These are phyloP conservation scores for Sphaerophoria taeniata DNA, from an alignment of 2,888 invertebrate genomes.

Conservation along the genomic window DNA sequence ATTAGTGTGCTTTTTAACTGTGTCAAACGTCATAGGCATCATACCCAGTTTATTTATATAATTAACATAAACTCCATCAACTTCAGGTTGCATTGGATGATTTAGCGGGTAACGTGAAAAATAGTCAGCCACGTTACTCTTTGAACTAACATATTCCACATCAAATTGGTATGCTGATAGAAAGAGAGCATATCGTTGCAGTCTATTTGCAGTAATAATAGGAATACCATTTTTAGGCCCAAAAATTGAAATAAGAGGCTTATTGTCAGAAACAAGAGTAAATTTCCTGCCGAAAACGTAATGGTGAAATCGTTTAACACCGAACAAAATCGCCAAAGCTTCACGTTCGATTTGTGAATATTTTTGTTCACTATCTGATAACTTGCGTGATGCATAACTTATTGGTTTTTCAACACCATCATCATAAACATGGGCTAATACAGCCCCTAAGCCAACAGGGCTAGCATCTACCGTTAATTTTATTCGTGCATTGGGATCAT, in stretches of 20 bases:
- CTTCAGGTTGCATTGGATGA: neutral
- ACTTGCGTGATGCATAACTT: no score
- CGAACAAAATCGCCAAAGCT: constrained; percentile 78
- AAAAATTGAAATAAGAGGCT: constrained; percentile 74
- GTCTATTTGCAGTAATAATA: constrained; percentile 76
- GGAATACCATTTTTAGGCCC: constrained; percentile 76
- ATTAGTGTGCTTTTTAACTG: neutral
- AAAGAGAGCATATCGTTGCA: constrained; percentile 69
- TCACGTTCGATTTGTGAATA: constrained; percentile 25
- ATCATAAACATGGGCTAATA: neutral
- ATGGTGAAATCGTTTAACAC: constrained; percentile 79
- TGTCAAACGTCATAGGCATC: constrained; percentile 1
- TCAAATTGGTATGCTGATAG: constrained; percentile 62
- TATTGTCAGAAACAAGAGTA: constrained; percentile 78
- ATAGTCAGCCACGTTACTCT: constrained; percentile 64
- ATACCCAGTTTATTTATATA: neutral
- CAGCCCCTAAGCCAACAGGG: constrained; percentile 1
- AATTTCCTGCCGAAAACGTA: constrained; percentile 80
- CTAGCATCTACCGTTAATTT: constrained; percentile 5
- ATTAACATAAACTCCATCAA: constrained; percentile 11
- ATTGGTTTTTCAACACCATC: no score
- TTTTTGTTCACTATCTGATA: no score
- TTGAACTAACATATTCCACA: constrained; percentile 62
- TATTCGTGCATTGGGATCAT: neutral
- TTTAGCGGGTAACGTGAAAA: constrained; percentile 47